Evolutionary conservation across 1,140 invertebrate genomes (phyloP), one percentile per base, ranked within the genome.

Genomic region (Zaprionus camerounensis): DNA sequence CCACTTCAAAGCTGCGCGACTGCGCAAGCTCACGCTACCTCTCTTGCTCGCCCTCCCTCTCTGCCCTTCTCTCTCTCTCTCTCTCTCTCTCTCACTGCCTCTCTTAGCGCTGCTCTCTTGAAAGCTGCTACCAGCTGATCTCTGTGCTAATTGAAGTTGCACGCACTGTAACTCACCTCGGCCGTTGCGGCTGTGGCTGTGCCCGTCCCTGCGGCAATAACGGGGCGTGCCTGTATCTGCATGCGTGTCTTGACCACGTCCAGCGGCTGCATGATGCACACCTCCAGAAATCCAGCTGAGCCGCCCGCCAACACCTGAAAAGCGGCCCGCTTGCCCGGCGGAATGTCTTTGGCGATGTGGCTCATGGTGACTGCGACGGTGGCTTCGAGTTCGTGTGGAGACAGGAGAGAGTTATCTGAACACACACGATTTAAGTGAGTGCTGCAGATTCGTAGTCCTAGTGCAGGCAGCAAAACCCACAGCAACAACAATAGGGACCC

Each of bases 201-300:
- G 0, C n/a, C 94, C 24, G 94, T 91, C 15, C 7, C 31, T 0
- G 53, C 24, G 0, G 49, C 31, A 0, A 31, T 94, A n/a, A 94
- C 91, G 15, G 84, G 78, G 1, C 62, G 66, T 15, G 81, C 38
- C 92, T 97, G 97, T 36, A 98, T 94, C 93, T 98, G 97, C 78
- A 98, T 95, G 66, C 97, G 94, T 6, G 98, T 99, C 94, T 99
- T 99, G 1, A 99, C 95, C 64, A 99, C 93, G 93, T 99, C 98
- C 90, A 99, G 94, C 2, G 98, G 98, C 94, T 99, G 97, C 98
- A 99, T 99, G 66, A 99, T 96, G 88, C 97, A 98, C 57, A 98
- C 97, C 95, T 99, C 98, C 15, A 98, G 95, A 93, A 99, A 98
- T 75, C 97, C 97, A 78, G 97, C 97, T 75, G 96, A 97, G 68